Percentiles rank a stretch among this genome's conserved stretches.
Evolutionary conservation across 2,888 invertebrate genomes (phyloP).

Genomic region (Arenicola marina): DNA sequence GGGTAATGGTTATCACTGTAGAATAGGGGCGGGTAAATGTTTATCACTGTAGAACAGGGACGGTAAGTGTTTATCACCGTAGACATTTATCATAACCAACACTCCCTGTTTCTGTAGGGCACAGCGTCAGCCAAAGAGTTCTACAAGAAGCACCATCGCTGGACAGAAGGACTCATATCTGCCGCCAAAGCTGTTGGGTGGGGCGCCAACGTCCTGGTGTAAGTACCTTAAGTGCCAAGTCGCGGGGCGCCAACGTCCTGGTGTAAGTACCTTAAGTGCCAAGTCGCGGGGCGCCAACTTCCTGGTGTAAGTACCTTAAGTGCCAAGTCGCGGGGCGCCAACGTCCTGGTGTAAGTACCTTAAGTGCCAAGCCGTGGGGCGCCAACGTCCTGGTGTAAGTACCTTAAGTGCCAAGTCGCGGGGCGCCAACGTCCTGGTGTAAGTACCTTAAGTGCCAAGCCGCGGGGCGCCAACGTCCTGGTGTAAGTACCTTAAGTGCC

Average conservation of each 20-base stretch:
- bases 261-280: conserved; percentile 73
- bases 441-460: no score
- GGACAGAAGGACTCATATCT: conserved; percentile 98
- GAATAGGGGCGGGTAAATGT: no score
- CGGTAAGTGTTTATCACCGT: no score
- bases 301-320: conserved; percentile 74
- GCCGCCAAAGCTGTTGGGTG: conserved; percentile 97
- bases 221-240: no score
- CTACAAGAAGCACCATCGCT: conserved; percentile 96
- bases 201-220: conserved; percentile 92
- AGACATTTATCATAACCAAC: no score
- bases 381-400: conserved; percentile 88
- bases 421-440: conserved; percentile 92
- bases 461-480: conserved; percentile 88
- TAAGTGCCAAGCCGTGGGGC: no score
- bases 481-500: conserved; percentile 73
- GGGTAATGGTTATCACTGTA: no score
- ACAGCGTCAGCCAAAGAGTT: conserved; percentile 88
- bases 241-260: conserved; percentile 88
- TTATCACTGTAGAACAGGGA: no score
- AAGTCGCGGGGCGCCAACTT: conserved; percentile 91
- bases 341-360: conserved; percentile 79
- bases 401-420: no score
- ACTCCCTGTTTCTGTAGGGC: no score
- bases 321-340: conserved; percentile 92